Percentiles rank a stretch among this genome's conserved stretches.
phyloP scores from a whole-genome alignment of 2,888 invertebrate genomes.

The Syritta pipiens region DNA sequence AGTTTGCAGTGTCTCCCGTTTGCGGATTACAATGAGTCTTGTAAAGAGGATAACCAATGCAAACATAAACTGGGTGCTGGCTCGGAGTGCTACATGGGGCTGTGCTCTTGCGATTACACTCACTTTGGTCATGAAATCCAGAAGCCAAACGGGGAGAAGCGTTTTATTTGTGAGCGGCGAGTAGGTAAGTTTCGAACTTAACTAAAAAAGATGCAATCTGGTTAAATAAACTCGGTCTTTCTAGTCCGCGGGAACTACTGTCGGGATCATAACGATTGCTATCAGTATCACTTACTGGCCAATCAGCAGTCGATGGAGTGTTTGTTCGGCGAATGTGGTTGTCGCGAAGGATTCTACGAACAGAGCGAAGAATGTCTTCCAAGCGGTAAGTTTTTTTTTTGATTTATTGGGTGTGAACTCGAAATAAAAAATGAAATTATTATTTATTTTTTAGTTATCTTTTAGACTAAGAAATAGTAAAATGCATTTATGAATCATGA shows the following conservation, averaged over 20 bases:
- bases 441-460: no score
- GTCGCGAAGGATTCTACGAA: constrained; percentile 65
- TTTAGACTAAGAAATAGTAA: no score
- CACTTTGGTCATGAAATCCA: constrained; percentile 52
- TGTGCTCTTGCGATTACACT: constrained; percentile 71
- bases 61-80: constrained; percentile 70
- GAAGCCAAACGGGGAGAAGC: constrained; percentile 18
- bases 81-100: constrained; percentile 67
- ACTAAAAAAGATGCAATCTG: background rate
- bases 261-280: constrained; percentile 70
- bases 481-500: no score
- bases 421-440: no score
- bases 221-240: background rate
- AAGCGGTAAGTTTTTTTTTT: constrained; percentile 30
- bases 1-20: constrained; percentile 65
- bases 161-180: constrained; percentile 41
- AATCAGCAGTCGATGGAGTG: constrained; percentile 71
- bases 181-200: constrained; percentile 38
- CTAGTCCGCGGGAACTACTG: constrained; percentile 71
- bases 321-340: constrained; percentile 72
- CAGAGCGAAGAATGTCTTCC: constrained; percentile 43
- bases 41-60: constrained; percentile 71
- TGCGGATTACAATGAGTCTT: constrained; percentile 67
- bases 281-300: constrained; percentile 65
- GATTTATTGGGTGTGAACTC: no score